Percentiles rank a stretch among this genome's conserved stretches.
Conservation (phyloP, 2,888 invertebrate species). For the Dryomyza anilis region DNA sequence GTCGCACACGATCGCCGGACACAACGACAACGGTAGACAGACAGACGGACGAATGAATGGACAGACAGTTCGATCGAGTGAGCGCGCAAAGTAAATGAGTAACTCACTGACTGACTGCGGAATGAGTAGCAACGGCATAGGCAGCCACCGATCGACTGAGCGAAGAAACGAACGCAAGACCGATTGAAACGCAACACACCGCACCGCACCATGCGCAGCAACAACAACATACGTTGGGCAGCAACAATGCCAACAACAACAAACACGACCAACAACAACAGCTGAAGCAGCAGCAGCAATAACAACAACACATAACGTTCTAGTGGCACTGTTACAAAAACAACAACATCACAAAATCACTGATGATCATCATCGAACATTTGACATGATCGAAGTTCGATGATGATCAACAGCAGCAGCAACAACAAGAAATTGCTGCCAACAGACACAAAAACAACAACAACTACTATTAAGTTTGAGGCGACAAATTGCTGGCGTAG, state of each 20-base stretch:
- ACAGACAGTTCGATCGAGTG: no score
- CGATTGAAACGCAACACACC: conserved; percentile 17
- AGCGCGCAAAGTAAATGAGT: no score
- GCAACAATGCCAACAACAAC: not conserved
- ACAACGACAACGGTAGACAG: no score
- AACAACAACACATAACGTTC: no score
- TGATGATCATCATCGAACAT: conserved; percentile 12
- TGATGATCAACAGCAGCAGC: conserved; percentile 9
- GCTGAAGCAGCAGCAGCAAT: not conserved
- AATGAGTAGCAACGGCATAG: no score
- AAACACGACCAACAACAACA: conserved; percentile 12
- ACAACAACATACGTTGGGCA: conserved; percentile 1
- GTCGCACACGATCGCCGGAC: conserved; percentile 19
- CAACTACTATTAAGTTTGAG: conserved; percentile 1
- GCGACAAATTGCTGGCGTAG: conserved; percentile 15
- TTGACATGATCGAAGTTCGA: conserved; percentile 23
- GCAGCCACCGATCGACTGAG: conserved; percentile 9
- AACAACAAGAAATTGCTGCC: not conserved
- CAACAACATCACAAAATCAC: not conserved
- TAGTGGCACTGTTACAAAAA: no score
- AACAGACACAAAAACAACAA: not conserved
- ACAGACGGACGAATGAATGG: no score
- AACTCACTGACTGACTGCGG: no score
- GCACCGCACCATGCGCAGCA: not conserved
- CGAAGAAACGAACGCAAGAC: conserved; percentile 1